Base-by-base conservation (phyloP, 1,140 invertebrate species). In the Nasonia vitripennis region DNA sequence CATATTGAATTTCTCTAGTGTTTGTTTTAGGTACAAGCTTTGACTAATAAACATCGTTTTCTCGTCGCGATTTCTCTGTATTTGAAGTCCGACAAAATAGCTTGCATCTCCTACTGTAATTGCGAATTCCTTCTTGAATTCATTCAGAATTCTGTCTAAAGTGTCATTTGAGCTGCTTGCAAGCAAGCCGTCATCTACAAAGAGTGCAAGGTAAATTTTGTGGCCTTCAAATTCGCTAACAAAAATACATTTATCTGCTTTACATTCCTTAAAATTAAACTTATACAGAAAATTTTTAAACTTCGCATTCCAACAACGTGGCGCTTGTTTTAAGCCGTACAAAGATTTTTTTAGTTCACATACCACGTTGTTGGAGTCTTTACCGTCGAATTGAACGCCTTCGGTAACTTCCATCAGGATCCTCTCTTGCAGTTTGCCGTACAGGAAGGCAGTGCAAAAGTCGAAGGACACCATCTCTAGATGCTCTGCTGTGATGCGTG, bases 261-360 rank as follows among this genome's bases (percentile, higher is more conserved):
- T 75, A 41, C 84, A 83, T 86, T 84, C 86, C 11, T 68, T 23
- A 51, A 89, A 87, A 14, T 86, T 78, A 37, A 88, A 82, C 12
- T 87, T 62, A 23, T 55, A 31, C 2, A 90, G 78, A 17, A 48
- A 48, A 2, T 41, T 77, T n/a, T 45, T 23, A 48, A 77, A 77
- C 12, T n/a, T 41, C 4, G 89, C 80, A 86, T 93, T 91, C 92
- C 92, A 94, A 17, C 87, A 88, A 48, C 91, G 81, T 20, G 91
- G 89, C 20, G 91, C 89, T 84, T 94, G 93, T 84, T 93, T 92
- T 7, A 94, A 83, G 1, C 91, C 93, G 86, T 94, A 94, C 12
- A 94, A 51, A 2, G 90, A 90, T 87, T 92, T 93, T 45, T 89
- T 89, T 7, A 94, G 62, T 48, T 84, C 86, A 23, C 87, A 92